Conservation (phyloP, 1,140 invertebrate genomes). For the Orchesella cincta region DNA sequence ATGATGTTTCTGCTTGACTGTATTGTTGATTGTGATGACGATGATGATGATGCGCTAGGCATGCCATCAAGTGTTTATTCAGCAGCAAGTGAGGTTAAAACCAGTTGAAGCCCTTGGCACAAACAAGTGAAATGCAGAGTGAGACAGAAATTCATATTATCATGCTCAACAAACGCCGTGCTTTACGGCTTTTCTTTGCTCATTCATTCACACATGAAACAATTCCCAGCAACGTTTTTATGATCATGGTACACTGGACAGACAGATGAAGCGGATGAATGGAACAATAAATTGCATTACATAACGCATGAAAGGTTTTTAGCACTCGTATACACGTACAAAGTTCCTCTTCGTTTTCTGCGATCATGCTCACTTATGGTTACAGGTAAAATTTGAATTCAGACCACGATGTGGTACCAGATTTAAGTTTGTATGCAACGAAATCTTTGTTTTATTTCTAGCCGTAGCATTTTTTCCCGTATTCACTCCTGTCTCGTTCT, state of each 20-base stretch:
- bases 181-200: not conserved
- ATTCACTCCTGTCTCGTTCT: too few relatives aligned
- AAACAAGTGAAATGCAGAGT: too few relatives aligned
- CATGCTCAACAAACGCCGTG: not conserved
- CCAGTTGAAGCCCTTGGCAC: too few relatives aligned
- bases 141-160: slow-evolving; percentile 13
- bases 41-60: too few relatives aligned
- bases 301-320: slow-evolving; percentile 8
- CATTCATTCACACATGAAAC: slow-evolving; percentile 16
- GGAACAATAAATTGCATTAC: slow-evolving; percentile 10
- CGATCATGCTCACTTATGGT: too few relatives aligned
- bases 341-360: too few relatives aligned
- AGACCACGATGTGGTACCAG: not conserved
- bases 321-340: not conserved
- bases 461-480: not conserved
- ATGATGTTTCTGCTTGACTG: too few relatives aligned
- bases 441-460: not conserved
- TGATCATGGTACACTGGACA: slow-evolving; percentile 7
- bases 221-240: slow-evolving; percentile 8
- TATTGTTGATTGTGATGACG: too few relatives aligned
- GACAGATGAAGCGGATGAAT: slow-evolving; percentile 17
- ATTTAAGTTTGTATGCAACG: not conserved
- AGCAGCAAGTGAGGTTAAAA: too few relatives aligned
- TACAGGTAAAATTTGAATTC: not conserved
- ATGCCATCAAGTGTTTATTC: too few relatives aligned